Conservation (phyloP, 2,797 vertebrate genomes). For the Valencia hispanica region DNA sequence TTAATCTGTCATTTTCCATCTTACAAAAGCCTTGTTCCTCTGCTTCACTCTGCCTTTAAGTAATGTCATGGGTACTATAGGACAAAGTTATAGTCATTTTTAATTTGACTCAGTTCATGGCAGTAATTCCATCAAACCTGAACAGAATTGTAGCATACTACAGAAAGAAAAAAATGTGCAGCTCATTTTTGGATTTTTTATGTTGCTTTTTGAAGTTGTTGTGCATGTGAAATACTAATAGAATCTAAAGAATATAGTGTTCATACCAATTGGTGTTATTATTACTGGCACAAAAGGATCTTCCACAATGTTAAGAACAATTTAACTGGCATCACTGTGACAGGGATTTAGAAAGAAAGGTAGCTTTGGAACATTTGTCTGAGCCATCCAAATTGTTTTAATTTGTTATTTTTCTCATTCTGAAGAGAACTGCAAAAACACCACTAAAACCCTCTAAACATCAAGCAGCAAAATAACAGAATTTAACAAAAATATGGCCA, state of each 20-base stretch:
- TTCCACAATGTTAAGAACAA: background rate
- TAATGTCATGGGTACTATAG: background rate
- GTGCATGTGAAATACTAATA: background rate
- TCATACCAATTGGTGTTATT: too few relatives aligned
- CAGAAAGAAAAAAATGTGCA: background rate
- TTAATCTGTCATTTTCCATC: conserved; percentile 11
- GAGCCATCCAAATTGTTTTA: background rate
- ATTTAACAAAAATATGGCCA: background rate
- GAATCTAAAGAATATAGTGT: background rate
- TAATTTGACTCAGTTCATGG: background rate
- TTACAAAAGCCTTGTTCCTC: conserved; percentile 3
- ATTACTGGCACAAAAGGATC: background rate
- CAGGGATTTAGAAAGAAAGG: background rate
- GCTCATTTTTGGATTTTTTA: background rate
- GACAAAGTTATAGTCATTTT: background rate
- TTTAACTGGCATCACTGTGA: background rate
- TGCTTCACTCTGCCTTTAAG: background rate
- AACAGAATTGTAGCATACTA: background rate
- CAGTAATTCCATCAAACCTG: background rate
- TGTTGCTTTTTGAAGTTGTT: background rate
- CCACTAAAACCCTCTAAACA: background rate
- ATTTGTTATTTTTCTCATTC: background rate
- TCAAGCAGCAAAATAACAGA: background rate
- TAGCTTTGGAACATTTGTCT: background rate
- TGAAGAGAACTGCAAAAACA: background rate